These are phyloP conservation scores for Temnothorax ravouxi DNA, from an alignment of 2,888 invertebrate genomes.

Conservation along the genomic window DNA sequence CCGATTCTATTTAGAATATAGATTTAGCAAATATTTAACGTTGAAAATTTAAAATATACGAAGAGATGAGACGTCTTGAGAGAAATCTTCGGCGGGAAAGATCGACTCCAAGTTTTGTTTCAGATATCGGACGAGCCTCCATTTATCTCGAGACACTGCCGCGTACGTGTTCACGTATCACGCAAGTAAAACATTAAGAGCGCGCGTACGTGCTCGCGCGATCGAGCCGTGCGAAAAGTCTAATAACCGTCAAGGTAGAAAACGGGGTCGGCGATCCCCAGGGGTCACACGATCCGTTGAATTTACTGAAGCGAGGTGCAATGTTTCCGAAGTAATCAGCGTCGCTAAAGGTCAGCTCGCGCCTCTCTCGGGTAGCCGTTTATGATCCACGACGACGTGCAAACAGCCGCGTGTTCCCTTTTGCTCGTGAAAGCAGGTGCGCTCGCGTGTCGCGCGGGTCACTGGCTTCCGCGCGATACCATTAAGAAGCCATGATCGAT, in stretches of 20 bases:
- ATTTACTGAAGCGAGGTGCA: conserved; percentile 57
- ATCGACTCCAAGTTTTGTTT: neutral
- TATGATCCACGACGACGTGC: conserved; percentile 66
- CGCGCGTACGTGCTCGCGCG: conserved; percentile 12
- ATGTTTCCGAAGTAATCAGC: conserved; percentile 64
- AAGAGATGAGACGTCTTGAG: neutral
- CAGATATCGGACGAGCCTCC: neutral
- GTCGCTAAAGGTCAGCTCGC: conserved; percentile 68
- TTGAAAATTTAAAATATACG: neutral
- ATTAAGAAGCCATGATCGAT: conserved; percentile 34
- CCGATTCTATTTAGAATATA: neutral
- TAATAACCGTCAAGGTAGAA: conserved; percentile 48
- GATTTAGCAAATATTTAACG: neutral
- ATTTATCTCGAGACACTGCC: neutral
- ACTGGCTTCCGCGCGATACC: conserved; percentile 25
- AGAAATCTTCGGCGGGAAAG: neutral
- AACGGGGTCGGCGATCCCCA: conserved; percentile 58
- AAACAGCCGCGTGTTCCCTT: conserved; percentile 70
- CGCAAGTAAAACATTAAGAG: conserved; percentile 45
- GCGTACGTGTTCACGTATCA: conserved; percentile 9
- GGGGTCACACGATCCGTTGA: conserved; percentile 63
- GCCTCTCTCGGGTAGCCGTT: conserved; percentile 66
- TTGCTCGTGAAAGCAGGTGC: conserved; percentile 65
- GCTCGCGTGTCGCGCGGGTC: conserved; percentile 49
- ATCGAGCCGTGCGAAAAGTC: conserved; percentile 49